Percentiles rank a stretch among this genome's conserved stretches.
phyloP scores from a whole-genome alignment of 2,888 invertebrate species.

The Yponomeuta malinellus region DNA sequence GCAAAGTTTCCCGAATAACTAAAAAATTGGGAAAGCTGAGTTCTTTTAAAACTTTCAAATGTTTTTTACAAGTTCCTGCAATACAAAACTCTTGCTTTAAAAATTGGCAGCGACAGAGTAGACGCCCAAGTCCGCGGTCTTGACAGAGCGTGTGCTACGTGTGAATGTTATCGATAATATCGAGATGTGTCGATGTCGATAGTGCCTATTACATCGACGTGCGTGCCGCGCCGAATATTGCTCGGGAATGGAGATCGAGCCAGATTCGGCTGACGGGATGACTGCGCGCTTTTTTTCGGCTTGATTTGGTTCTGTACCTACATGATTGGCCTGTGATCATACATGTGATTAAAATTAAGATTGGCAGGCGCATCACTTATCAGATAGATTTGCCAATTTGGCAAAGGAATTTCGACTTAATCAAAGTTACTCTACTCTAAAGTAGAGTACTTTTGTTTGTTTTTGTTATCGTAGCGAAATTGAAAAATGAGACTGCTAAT shows the following conservation, averaged over 20 bases:
- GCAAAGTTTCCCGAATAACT: too few relatives aligned
- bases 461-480: neutral
- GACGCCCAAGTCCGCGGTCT: conserved; percentile 36
- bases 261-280: conserved; percentile 38
- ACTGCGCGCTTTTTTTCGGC: conserved; percentile 17
- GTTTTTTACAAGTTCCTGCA: too few relatives aligned
- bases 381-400: too few relatives aligned
- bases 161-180: conserved; percentile 71
- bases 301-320: neutral
- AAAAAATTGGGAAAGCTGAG: too few relatives aligned
- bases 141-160: conserved; percentile 73
- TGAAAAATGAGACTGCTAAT: neutral
- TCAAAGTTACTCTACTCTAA: neutral
- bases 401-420: too few relatives aligned
- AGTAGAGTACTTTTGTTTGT: neutral
- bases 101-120: neutral
- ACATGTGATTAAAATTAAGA: neutral
- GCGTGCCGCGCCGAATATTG: conserved; percentile 43
- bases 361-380: neutral
- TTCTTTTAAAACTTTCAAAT: too few relatives aligned
- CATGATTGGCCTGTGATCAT: conserved; percentile 11
- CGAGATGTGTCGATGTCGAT: conserved; percentile 62
- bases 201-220: conserved; percentile 51
- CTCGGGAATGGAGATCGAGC: conserved; percentile 50
- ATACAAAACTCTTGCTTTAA: neutral